Conservation (phyloP, 92 coral and sea anemone species). For the Porites divaricata region DNA sequence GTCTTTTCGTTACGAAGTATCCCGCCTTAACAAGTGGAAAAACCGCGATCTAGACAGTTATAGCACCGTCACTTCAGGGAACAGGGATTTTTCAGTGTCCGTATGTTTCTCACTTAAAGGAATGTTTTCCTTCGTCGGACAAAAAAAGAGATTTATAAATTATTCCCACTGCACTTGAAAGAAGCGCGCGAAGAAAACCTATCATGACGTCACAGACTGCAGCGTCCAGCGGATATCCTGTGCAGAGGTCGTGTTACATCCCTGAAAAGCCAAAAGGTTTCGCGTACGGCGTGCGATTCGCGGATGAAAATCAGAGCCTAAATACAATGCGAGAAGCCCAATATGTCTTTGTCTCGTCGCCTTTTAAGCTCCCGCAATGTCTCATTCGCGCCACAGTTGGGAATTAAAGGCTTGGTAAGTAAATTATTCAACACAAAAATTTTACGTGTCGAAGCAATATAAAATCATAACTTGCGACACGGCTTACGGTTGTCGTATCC, state of each 20-base stretch:
- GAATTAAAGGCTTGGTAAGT: slow-evolving; percentile 73
- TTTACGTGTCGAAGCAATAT: not conserved
- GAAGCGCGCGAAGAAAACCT: slow-evolving; percentile 16
- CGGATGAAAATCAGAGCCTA: not conserved
- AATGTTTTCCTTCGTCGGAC: not conserved
- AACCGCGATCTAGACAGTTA: not conserved
- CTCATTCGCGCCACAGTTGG: slow-evolving; percentile 60
- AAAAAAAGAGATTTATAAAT: not conserved
- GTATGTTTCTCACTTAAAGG: not conserved
- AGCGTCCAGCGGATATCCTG: slow-evolving; percentile 26
- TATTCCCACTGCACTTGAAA: not conserved
- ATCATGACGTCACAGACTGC: slow-evolving; percentile 32
- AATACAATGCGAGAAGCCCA: not conserved
- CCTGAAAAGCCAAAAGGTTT: slow-evolving; percentile 29
- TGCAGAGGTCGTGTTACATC: slow-evolving; percentile 11
- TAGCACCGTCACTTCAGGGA: not conserved
- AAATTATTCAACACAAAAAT: not conserved
- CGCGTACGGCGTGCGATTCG: slow-evolving; percentile 11
- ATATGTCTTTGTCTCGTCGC: slow-evolving; percentile 40
- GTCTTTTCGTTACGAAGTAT: not conserved
- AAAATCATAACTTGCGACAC: not conserved
- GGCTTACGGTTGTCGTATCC: not conserved
- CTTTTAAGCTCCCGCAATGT: slow-evolving; percentile 49
- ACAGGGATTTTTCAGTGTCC: not conserved
- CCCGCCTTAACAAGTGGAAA: not conserved